Base-by-base conservation (phyloP, 2,113 vertebrate genomes). In the Fukomys damarensis region DNA sequence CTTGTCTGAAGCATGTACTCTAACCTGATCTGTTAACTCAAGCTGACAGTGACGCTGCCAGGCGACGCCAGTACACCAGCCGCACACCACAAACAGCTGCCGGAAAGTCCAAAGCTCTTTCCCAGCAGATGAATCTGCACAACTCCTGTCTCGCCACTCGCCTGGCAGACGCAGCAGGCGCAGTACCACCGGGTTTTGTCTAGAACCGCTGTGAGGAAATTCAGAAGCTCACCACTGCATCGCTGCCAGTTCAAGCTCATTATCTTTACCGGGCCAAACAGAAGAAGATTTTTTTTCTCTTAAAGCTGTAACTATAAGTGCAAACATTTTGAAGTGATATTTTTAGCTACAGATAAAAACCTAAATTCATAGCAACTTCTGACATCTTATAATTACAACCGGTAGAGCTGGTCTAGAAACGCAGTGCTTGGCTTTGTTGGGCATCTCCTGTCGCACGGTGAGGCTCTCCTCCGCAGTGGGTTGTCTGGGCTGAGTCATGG, bases 61-160 rank as follows among this genome's bases (percentile, higher is more conserved):
- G 96, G 88, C 22, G 2, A 35, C 12, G 72, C 74, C 74, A 28
- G 41, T 22, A 58, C 46, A 52, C 9, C 13, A 28, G 14, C 58
- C 66, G 91, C 92, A 59, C 56, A 91, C 96, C 92, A 56, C 91
- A 97, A 90, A 56, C 95, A 93, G 79, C 87, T 97, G 96, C 93
- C 98, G 93, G 95, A 95, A 98, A 97, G 68, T 95, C 94, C 80
- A 83, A 72, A 97, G 79, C 68, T 86, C 35, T 97, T 94, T 98
- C 66, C 72, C 97, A 91, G 93, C 72, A 96, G 96, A 79, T 86
- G 82, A 49, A 94, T 92, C 92, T 97, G 54, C 85, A 76, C 43
- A 92, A 76, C 84, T 96, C 74, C 93, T 94, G 98, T 77, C 95
- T 97, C 94, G 97, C 63, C 70, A 76, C 92, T 97, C 43, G 14